phyloP scores from a whole-genome alignment of 2,888 invertebrate genomes.

The Sisyra terminalis region DNA sequence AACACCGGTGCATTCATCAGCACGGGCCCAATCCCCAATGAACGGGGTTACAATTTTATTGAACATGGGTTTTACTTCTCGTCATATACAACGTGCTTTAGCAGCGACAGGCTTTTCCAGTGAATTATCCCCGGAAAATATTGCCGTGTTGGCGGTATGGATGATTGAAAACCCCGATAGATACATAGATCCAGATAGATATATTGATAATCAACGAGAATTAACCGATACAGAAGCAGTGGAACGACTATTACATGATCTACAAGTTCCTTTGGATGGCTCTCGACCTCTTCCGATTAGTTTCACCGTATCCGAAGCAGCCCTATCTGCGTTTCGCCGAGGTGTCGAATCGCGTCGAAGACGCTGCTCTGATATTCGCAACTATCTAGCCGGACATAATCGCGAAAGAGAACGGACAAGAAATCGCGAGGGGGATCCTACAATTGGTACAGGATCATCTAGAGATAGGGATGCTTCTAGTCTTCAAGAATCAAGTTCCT shows the following conservation, averaged over 20 bases:
- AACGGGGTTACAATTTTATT: slow-evolving; percentile 20
- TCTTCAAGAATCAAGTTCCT: too few species aligned
- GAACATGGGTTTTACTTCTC: slow-evolving; percentile 43
- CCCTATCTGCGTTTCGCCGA: slow-evolving; percentile 11
- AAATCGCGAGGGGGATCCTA: slow-evolving; percentile 25
- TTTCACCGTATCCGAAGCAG: slow-evolving; percentile 11
- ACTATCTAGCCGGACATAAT: slow-evolving; percentile 19
- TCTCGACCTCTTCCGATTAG: slow-evolving; percentile 9
- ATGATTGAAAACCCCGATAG: slow-evolving; percentile 50
- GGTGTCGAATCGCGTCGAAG: slow-evolving; percentile 16
- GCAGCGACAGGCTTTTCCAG: slow-evolving; percentile 29
- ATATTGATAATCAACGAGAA: slow-evolving; percentile 18
- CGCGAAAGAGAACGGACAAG: slow-evolving; percentile 18
- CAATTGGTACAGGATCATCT: slow-evolving; percentile 17
- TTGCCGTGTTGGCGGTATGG: slow-evolving; percentile 43
- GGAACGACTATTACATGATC: not conserved
- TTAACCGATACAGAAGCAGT: slow-evolving; percentile 6
- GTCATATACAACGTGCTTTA: slow-evolving; percentile 38
- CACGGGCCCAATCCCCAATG: too few species aligned
- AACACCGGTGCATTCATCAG: too few species aligned
- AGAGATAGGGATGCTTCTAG: slow-evolving; percentile 10
- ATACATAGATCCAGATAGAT: too few species aligned
- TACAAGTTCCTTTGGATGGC: not conserved
- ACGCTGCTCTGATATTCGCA: slow-evolving; percentile 21
- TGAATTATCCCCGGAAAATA: slow-evolving; percentile 27